These are phyloP conservation scores for Toxostoma redivivum DNA, from an alignment of 2,113 vertebrate genomes.

Conservation along the genomic window DNA sequence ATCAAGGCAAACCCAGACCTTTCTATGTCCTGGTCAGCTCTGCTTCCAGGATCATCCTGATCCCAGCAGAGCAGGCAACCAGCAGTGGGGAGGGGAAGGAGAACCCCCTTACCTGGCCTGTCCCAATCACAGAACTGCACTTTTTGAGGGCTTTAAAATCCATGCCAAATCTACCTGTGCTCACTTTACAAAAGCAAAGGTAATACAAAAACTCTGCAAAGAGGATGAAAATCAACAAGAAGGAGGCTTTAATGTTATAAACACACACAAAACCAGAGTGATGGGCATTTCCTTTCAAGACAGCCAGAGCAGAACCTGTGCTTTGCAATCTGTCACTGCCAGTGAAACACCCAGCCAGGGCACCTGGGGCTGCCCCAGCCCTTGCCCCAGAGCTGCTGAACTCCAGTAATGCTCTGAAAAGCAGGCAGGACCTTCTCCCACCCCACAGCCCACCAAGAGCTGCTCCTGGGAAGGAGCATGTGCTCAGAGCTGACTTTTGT, in stretches of 20 bases:
- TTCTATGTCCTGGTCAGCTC: not conserved
- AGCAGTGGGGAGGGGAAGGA: not conserved
- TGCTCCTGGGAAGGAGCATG: not conserved
- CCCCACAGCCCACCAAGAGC: fast-evolving
- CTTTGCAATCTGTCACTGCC: not conserved
- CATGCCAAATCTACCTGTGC: not conserved
- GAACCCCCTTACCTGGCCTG: fast-evolving
- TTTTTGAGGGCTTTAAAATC: not conserved
- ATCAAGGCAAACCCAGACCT: not conserved
- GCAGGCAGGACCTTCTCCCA: not conserved
- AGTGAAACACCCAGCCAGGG: not conserved
- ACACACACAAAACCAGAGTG: not conserved
- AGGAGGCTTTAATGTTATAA: not conserved
- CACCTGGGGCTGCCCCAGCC: not conserved
- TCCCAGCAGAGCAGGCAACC: not conserved
- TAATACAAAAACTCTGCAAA: not conserved
- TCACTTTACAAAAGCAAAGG: not conserved
- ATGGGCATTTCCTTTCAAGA: fast-evolving
- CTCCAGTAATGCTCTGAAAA: not conserved
- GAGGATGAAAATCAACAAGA: not conserved
- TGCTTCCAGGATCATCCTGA: not conserved
- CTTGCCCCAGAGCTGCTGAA: not conserved
- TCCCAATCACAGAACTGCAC: fast-evolving
- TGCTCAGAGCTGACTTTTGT: not conserved
- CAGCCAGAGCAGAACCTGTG: not conserved